phyloP scores from a whole-genome alignment of 1,140 invertebrate species.

The Euschistus heros region DNA sequence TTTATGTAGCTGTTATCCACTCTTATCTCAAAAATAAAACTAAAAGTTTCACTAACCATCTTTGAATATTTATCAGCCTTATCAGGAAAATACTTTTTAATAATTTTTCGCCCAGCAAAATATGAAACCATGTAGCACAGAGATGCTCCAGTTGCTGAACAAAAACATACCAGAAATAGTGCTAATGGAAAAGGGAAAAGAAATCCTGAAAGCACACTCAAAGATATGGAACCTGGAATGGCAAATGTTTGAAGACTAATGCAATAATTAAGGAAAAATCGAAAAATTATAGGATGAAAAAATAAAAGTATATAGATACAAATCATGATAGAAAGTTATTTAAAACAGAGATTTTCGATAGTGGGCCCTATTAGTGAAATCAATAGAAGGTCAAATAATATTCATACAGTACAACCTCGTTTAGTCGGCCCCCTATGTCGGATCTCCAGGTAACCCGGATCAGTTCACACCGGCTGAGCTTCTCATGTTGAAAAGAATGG shows the following conservation, averaged over 20 bases:
- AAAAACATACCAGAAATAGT: constrained; percentile 82
- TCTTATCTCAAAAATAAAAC: no score
- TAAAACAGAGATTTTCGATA: no score
- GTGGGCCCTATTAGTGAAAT: no score
- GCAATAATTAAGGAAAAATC: constrained; percentile 33
- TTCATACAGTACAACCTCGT: no score
- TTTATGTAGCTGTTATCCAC: no score
- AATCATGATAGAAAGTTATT: not conserved
- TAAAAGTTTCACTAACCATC: constrained; percentile 48
- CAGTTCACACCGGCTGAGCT: no score
- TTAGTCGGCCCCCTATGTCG: no score
- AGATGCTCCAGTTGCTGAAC: constrained; percentile 90
- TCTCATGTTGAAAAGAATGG: no score
- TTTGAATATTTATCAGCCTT: constrained; percentile 74
- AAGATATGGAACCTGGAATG: constrained; percentile 96
- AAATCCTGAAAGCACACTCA: constrained; percentile 95
- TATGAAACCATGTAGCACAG: constrained; percentile 91
- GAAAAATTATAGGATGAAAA: not conserved
- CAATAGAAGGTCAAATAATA: no score
- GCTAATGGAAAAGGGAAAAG: constrained; percentile 89
- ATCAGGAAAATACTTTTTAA: constrained; percentile 82
- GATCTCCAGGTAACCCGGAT: no score
- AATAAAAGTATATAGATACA: not conserved
- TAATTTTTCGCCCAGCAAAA: constrained; percentile 70
- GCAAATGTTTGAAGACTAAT: constrained; percentile 95